Evolutionary conservation across 2,797 vertebrate genomes (phyloP).

Genomic region (Borostomias antarcticus): DNA sequence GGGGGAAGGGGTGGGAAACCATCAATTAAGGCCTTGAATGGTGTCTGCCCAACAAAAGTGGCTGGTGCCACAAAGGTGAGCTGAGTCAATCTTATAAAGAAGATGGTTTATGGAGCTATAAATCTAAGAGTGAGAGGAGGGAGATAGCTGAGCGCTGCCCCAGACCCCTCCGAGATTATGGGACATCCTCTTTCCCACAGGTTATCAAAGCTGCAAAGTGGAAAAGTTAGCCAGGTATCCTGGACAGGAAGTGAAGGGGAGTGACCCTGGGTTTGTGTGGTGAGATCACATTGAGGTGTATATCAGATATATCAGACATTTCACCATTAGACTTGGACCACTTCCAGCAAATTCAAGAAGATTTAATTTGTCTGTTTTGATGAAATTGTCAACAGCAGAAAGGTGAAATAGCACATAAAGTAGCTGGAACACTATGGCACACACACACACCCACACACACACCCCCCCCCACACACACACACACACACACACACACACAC

Average conservation of each 20-base stretch:
- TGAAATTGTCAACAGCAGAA: no score
- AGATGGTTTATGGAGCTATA: conserved; percentile 60
- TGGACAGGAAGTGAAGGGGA: conserved; percentile 16
- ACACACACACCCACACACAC: no score
- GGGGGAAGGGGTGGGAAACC: conserved; percentile 34
- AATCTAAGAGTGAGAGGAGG: conserved; percentile 41
- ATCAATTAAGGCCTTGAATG: conserved; percentile 32
- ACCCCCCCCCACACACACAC: not conserved
- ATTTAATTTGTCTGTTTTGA: no score
- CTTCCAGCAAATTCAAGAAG: no score
- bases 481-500: conserved; percentile 34
- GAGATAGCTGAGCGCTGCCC: conserved; percentile 33
- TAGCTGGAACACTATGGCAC: no score
- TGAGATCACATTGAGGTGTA: conserved; percentile 7
- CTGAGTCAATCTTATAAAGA: conserved; percentile 52
- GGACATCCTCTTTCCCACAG: conserved; percentile 38
- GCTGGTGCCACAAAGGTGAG: conserved; percentile 33
- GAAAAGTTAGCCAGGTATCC: conserved; percentile 30
- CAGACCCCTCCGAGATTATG: conserved; percentile 32
- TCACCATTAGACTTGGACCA: no score
- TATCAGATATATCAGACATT: no score
- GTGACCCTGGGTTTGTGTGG: conserved; percentile 8
- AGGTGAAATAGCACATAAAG: no score
- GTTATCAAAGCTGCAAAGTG: conserved; percentile 38
- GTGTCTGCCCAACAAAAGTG: conserved; percentile 31